A percentile compares a stretch with the other conserved stretches of the same genome.
Conservation (phyloP, 2,888 invertebrate genomes). For the Tipula helvola region DNA sequence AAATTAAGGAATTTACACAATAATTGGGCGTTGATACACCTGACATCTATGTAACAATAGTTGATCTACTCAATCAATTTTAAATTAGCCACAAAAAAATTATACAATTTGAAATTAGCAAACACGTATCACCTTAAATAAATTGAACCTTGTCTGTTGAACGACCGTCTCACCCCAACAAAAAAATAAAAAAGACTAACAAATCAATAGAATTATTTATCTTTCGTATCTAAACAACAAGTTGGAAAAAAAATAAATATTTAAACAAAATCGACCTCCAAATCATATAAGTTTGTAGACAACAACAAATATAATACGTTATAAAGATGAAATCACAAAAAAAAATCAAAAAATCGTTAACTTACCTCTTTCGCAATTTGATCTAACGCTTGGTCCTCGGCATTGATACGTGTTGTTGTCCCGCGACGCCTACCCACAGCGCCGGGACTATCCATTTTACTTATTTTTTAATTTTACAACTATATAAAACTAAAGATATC, state of each 20-base stretch:
- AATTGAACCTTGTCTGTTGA: neutral
- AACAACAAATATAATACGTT: neutral
- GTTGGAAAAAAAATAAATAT: neutral
- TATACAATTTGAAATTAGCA: neutral
- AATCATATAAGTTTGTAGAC: neutral
- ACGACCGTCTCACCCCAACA: neutral
- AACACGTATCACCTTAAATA: neutral
- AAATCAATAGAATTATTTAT: neutral
- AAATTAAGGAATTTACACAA: too few relatives aligned
- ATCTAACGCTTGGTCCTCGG: slow-evolving; percentile 96
- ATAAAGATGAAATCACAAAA: neutral
- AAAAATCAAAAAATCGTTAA: slow-evolving; percentile 8
- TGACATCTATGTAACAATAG: neutral
- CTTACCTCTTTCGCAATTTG: slow-evolving; percentile 94
- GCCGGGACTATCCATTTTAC: slow-evolving; percentile 31
- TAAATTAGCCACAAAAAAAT: neutral
- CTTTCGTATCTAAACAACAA: neutral
- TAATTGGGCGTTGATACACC: too few relatives aligned
- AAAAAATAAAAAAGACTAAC: neutral
- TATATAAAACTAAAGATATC: neutral
- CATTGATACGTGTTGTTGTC: slow-evolving; percentile 68
- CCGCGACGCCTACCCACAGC: slow-evolving; percentile 56
- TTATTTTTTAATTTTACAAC: neutral
- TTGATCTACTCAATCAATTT: neutral
- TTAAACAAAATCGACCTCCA: neutral